phyloP scores from a whole-genome alignment of 2,113 vertebrate genomes.

The Trogon melanurus region DNA sequence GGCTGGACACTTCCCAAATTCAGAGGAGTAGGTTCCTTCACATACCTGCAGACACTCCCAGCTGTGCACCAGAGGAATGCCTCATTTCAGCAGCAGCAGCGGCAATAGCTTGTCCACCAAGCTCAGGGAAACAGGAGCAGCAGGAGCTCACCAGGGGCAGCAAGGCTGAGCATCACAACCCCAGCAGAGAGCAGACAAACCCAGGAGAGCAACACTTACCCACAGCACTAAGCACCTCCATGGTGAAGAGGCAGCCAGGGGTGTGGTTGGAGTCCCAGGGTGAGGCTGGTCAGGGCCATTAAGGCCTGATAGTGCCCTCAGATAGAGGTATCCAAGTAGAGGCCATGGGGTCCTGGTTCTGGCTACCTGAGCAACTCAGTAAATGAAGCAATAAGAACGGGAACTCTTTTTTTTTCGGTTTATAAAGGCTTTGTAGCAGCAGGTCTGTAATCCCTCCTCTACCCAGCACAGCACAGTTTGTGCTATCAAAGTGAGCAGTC shows the following conservation, averaged over 20 bases:
- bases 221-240: rapidly evolving
- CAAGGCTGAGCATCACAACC: neutral
- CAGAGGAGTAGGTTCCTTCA: neutral
- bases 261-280: neutral
- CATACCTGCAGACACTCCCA: neutral
- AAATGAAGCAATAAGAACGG: neutral
- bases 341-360: neutral
- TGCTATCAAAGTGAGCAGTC: neutral
- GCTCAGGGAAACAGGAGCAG: neutral
- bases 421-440: neutral
- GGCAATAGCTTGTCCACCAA: neutral
- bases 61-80: neutral
- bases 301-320: neutral
- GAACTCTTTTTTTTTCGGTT: neutral
- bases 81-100: neutral
- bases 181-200: neutral
- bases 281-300: neutral
- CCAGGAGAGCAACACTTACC: neutral
- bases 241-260: neutral
- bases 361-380: neutral
- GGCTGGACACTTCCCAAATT: neutral
- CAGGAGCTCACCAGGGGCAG: neutral
- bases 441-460: neutral
- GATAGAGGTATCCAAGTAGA: neutral
- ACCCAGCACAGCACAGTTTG: neutral